These are phyloP conservation scores for Aphelenchoides fujianensis DNA, from an alignment of 1,140 invertebrate species.

Conservation along the genomic window DNA sequence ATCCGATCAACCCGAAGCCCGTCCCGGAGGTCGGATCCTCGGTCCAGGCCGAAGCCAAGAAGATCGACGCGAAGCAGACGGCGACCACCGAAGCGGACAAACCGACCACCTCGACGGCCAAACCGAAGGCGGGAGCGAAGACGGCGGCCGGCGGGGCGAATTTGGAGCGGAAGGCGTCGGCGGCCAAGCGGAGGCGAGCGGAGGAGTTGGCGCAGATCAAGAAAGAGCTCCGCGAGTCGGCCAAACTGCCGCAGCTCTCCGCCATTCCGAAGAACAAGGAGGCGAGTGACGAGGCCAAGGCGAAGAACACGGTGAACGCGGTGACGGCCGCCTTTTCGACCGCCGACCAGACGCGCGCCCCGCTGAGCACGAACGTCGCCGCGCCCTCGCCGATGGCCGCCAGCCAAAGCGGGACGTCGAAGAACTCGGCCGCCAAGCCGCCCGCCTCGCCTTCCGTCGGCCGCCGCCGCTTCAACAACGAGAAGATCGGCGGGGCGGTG, in stretches of 20 bases:
- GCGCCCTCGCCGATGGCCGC: not conserved
- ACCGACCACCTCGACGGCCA: not conserved
- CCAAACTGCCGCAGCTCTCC: slow-evolving; percentile 37
- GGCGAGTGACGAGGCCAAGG: slow-evolving; percentile 43
- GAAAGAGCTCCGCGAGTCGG: slow-evolving; percentile 33
- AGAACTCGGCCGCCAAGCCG: slow-evolving; percentile 35
- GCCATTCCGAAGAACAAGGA: slow-evolving; percentile 33
- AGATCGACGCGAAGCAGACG: not conserved
- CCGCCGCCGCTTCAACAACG: slow-evolving; percentile 26
- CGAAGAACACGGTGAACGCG: slow-evolving; percentile 46
- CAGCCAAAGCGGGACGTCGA: not conserved
- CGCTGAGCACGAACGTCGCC: not conserved
- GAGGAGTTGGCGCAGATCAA: slow-evolving; percentile 44
- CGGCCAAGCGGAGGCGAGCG: slow-evolving; percentile 17
- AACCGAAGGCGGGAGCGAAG: not conserved
- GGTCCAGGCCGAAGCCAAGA: not conserved
- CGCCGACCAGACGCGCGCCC: not conserved
- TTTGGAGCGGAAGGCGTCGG: slow-evolving; percentile 34
- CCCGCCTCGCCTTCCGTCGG: slow-evolving; percentile 43
- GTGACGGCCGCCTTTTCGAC: slow-evolving; percentile 41
- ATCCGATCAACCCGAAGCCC: not conserved
- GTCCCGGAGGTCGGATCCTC: not conserved
- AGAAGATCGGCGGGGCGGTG: not conserved
- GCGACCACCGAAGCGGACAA: not conserved
- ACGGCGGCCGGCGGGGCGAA: not conserved